A percentile compares a stretch with the other conserved stretches of the same genome.
Evolutionary conservation across 2,888 invertebrate species (phyloP).

Genomic region (Agrochola lota): DNA sequence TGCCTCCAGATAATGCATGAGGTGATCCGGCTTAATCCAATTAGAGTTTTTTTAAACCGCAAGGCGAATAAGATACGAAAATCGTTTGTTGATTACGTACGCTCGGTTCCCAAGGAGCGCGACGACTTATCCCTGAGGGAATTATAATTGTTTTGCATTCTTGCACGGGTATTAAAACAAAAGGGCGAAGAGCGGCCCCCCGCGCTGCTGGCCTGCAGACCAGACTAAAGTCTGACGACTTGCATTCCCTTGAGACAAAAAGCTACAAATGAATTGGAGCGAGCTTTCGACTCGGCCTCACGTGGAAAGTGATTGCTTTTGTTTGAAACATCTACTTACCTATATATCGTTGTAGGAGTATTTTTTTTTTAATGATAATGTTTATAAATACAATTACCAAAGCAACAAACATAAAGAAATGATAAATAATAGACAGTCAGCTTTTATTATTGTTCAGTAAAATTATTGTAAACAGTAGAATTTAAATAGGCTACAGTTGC

Average conservation of each 20-base stretch:
- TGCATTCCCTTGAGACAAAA: conserved; percentile 88
- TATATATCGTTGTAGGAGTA: neutral
- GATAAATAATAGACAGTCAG: neutral
- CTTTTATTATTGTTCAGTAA: neutral
- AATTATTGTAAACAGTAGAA: neutral
- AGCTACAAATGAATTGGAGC: conserved; percentile 85
- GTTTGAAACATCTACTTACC: conserved; percentile 52
- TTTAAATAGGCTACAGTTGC: neutral
- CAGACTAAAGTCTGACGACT: conserved; percentile 89
- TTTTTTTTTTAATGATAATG: conserved; percentile 1
- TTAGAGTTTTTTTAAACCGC: conserved; percentile 85
- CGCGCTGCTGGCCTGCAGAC: conserved; percentile 83
- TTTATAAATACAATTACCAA: neutral
- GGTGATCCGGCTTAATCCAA: conserved; percentile 77
- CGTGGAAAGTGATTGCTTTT: conserved; percentile 68
- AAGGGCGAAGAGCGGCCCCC: conserved; percentile 86
- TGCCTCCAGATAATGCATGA: conserved; percentile 57
- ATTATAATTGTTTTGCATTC: conserved; percentile 91
- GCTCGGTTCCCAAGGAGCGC: conserved; percentile 83
- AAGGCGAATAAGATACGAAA: conserved; percentile 82
- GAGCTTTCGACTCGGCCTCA: conserved; percentile 75
- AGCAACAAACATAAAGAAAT: neutral
- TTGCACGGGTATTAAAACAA: conserved; percentile 90
- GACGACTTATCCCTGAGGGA: conserved; percentile 87
- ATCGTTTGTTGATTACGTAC: conserved; percentile 83